Conservation (phyloP, 2,797 vertebrate genomes). For the Diglossa cyanea region DNA sequence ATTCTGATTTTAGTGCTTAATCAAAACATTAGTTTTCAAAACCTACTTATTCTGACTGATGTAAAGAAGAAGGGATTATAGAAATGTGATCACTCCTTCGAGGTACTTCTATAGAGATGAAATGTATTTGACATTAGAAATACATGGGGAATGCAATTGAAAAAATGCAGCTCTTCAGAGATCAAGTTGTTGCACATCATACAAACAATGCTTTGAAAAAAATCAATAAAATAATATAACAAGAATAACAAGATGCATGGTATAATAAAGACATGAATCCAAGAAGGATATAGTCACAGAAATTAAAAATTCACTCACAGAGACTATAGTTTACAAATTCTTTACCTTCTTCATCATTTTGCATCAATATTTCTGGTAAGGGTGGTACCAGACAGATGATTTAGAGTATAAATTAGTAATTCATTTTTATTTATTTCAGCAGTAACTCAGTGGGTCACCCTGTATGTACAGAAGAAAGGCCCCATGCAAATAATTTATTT, state of each 20-base stretch:
- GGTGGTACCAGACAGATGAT: background rate
- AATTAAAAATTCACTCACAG: background rate
- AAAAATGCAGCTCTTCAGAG: background rate
- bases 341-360: background rate
- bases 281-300: background rate
- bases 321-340: background rate
- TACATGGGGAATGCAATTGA: background rate
- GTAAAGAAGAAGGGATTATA: background rate
- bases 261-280: background rate
- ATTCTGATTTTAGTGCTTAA: background rate
- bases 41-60: background rate
- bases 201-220: background rate
- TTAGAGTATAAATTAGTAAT: background rate
- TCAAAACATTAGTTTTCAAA: background rate
- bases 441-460: background rate
- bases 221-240: background rate
- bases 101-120: background rate
- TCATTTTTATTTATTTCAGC: background rate
- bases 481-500: background rate
- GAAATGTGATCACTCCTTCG: rapidly evolving
- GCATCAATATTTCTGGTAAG: background rate
- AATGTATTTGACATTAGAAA: background rate
- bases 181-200: background rate
- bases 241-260: background rate
- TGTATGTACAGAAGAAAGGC: background rate